Percentiles rank a stretch among this genome's conserved stretches.
phyloP scores from a whole-genome alignment of 2,797 vertebrate species.

The Graptemys geographica region DNA sequence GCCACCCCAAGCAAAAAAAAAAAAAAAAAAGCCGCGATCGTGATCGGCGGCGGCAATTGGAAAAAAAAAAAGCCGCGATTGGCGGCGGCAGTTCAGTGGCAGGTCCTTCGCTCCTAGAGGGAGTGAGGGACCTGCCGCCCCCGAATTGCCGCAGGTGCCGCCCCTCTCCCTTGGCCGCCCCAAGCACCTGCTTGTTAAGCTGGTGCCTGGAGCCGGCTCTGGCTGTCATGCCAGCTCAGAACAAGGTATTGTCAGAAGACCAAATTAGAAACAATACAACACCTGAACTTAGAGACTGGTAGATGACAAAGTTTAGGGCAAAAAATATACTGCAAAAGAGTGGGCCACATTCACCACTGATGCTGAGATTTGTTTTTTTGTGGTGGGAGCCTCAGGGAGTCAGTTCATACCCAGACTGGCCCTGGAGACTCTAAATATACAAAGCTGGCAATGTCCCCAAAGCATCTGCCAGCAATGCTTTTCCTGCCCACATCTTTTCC shows the following conservation, averaged over 20 bases:
- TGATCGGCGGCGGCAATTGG: too few relatives aligned
- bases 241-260: constrained; percentile 29
- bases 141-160: too few relatives aligned
- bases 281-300: background rate
- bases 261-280: background rate
- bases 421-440: background rate
- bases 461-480: background rate
- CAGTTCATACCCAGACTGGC: background rate
- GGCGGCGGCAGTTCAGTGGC: too few relatives aligned
- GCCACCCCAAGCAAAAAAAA: too few relatives aligned
- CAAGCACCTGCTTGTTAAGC: too few relatives aligned
- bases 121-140: too few relatives aligned
- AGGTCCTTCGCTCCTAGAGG: too few relatives aligned
- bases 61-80: too few relatives aligned
- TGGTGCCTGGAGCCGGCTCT: background rate
- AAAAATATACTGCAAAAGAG: background rate
- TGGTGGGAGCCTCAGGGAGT: background rate
- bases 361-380: background rate
- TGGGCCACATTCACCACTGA: background rate
- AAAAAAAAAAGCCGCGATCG: too few relatives aligned
- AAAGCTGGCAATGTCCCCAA: background rate
- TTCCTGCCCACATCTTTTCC: background rate
- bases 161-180: too few relatives aligned
- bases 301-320: background rate
- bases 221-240: constrained; percentile 1